These are phyloP conservation scores for Hyperopisus bebe DNA, from an alignment of 2,113 vertebrate species.

Conservation along the genomic window DNA sequence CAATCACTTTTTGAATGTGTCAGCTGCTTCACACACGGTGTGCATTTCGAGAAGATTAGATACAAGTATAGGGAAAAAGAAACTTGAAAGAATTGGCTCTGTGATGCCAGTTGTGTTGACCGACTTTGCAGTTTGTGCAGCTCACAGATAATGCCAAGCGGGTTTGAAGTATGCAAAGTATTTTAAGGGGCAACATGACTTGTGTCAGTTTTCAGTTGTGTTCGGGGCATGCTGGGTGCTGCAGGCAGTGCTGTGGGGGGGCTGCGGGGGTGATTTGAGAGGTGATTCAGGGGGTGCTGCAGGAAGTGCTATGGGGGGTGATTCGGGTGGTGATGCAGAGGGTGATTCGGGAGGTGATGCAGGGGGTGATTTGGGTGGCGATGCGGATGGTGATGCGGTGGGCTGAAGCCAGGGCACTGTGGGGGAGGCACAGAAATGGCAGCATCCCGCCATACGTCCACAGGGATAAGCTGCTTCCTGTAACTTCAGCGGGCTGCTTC, in stretches of 20 bases:
- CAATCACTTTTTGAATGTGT: background rate
- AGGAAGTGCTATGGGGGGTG: no score
- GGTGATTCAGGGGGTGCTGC: no score
- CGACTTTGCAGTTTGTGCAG: background rate
- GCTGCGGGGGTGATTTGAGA: no score
- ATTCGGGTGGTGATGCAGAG: background rate
- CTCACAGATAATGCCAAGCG: background rate
- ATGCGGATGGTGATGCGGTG: no score
- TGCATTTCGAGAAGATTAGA: background rate
- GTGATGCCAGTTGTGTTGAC: background rate
- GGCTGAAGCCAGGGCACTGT: background rate
- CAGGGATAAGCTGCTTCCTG: background rate
- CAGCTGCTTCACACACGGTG: background rate
- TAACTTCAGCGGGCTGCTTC: background rate
- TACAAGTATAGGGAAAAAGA: background rate
- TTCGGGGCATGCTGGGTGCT: background rate
- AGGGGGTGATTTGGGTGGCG: no score
- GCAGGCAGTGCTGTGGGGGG: background rate
- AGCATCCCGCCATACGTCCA: background rate
- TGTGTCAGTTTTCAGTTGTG: background rate
- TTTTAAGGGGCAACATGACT: background rate
- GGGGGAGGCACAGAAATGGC: background rate
- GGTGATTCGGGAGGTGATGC: no score
- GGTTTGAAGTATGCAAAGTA: background rate
- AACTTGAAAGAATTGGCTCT: background rate